Base-by-base conservation (phyloP, 1,140 invertebrate species). In the Drosophila lacteicornis region DNA sequence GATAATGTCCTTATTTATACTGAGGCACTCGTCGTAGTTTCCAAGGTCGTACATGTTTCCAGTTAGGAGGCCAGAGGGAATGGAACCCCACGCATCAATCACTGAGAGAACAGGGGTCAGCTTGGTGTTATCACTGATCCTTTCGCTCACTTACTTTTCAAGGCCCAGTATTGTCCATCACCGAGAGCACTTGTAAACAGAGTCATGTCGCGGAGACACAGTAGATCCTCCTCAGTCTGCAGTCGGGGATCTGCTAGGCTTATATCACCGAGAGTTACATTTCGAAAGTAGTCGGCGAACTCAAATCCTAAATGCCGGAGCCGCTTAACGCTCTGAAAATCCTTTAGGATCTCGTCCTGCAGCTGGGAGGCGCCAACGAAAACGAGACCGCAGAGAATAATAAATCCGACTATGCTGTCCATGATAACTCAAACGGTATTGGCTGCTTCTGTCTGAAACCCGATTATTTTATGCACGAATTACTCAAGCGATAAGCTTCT, bases 21-120 rank as follows among this genome's bases (percentile, higher is more conserved):
- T 36, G 4, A 85, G 27, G 19, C 82, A 86, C 49, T 85, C 68
- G 36, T 82, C 80, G 38, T 47, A 85, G 58, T 88, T 77, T 11
- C 82, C 84, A 13, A 88, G 42, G 38, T 82, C 70, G 70, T 68
- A 43, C 68, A 38, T 19, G 22, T 66, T 66, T 4, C 63, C 63
- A 8, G 42, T n/a, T 1, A 66, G 30, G 0, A 66, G 11, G 3
- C 63, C 63, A 7, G 63, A 46, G 6, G 63, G 63, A 15, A 66
- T 33, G 12, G 49, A 66, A 9, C 79, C 77, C 80, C 82, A 88
- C 0, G 80, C 25, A 49, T 88, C 80, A 15, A 86, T 25, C 63
- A 85, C 84, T 88, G 2, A 15, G 43, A 12, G 17, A 25, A 38
- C 19, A 25, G 46, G 11, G 25, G 19, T 25, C 1, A 25, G 2